Conservation (phyloP, 1,140 invertebrate species). For the Caenorhabditis elegans region DNA sequence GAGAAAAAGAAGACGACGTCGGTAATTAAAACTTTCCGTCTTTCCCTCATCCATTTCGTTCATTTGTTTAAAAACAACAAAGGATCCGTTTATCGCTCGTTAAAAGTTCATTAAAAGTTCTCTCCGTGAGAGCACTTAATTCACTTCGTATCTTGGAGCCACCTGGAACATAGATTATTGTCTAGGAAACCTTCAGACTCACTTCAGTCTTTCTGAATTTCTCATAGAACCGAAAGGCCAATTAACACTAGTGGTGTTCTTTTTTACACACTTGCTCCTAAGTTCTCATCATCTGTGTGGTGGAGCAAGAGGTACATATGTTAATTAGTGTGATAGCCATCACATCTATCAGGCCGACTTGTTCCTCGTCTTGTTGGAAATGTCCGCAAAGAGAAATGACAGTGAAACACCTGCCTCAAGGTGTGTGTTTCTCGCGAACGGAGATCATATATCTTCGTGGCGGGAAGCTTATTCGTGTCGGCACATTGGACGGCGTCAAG, state of each 20-base stretch:
- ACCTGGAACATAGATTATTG: neutral
- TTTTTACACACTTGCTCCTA: constrained; percentile 7
- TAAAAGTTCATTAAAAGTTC: constrained; percentile 9
- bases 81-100: constrained; percentile 23
- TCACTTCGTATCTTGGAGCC: neutral
- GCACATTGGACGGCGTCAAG: neutral
- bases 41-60: neutral
- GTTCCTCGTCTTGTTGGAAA: neutral
- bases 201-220: neutral
- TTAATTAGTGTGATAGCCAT: constrained; percentile 28
- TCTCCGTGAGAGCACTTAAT: too few species aligned
- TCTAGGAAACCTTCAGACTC: too few species aligned
- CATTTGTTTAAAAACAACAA: constrained; percentile 19
- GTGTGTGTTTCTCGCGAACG: neutral
- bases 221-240: neutral
- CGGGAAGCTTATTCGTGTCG: neutral
- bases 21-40: neutral
- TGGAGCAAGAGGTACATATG: neutral
- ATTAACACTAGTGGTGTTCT: neutral
- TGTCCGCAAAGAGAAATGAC: too few species aligned
- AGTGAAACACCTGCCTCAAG: neutral
- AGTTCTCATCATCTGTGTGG: neutral
- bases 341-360: constrained; percentile 15
- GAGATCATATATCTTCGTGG: constrained; percentile 3
- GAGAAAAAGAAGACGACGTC: neutral